phyloP scores from a whole-genome alignment of 2,113 vertebrate species.

The human (Homo sapiens) region GRCh38 chr11:107379001-107379500 shows the following conservation, averaged over 20 bases:
- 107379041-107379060: background rate
- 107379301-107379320: background rate
- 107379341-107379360: too few species aligned
- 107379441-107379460: background rate
- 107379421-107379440: background rate
- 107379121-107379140: background rate
- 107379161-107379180: background rate
- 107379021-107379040: background rate
- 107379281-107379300: background rate
- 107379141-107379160: background rate
- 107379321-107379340: background rate
- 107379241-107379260: background rate
- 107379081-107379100: background rate
- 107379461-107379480: background rate
- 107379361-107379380: background rate
- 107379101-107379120: background rate
- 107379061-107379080: background rate
- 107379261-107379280: background rate
- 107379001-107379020: background rate
- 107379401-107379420: background rate
- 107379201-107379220: background rate
- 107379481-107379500: background rate
- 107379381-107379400: background rate
- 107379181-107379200: background rate
- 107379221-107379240: background rate